phyloP scores from a whole-genome alignment of 2,113 vertebrate species.

The Hippopotamus amphibius region DNA sequence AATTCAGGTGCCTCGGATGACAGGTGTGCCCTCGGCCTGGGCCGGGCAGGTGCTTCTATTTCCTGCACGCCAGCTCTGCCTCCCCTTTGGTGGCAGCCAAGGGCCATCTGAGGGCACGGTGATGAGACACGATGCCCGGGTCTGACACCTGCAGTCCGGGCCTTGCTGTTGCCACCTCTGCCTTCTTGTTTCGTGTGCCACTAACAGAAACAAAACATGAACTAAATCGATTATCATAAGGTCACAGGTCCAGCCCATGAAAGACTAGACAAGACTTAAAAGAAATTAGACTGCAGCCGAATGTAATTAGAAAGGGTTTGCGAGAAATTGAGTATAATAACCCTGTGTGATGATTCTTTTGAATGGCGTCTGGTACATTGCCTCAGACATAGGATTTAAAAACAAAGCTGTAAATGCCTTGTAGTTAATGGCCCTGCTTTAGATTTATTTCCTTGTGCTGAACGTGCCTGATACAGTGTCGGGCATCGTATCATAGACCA shows the following conservation, averaged over 20 bases:
- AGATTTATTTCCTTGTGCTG: background rate
- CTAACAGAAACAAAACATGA: slow-evolving; percentile 57
- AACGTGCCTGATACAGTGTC: background rate
- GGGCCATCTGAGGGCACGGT: background rate
- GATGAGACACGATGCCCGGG: background rate
- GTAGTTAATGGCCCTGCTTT: slow-evolving; percentile 17
- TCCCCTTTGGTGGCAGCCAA: background rate
- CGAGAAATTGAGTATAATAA: slow-evolving; percentile 63
- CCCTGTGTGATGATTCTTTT: slow-evolving; percentile 23
- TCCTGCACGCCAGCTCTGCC: background rate
- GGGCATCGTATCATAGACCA: background rate
- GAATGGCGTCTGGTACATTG: background rate
- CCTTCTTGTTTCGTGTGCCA: background rate
- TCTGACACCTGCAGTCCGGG: background rate
- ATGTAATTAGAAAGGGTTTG: slow-evolving; percentile 70
- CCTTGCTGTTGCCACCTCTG: background rate
- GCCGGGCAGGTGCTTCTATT: background rate
- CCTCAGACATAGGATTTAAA: slow-evolving; percentile 32
- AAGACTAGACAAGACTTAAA: slow-evolving; percentile 56
- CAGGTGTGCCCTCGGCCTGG: rapidly evolving
- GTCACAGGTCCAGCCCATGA: slow-evolving; percentile 66
- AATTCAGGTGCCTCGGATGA: background rate
- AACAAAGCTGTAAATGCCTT: slow-evolving; percentile 43
- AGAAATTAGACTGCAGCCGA: slow-evolving; percentile 69
- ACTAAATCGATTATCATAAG: slow-evolving; percentile 64